phyloP scores from a whole-genome alignment of 2,113 vertebrate genomes.

The Merops nubicus region DNA sequence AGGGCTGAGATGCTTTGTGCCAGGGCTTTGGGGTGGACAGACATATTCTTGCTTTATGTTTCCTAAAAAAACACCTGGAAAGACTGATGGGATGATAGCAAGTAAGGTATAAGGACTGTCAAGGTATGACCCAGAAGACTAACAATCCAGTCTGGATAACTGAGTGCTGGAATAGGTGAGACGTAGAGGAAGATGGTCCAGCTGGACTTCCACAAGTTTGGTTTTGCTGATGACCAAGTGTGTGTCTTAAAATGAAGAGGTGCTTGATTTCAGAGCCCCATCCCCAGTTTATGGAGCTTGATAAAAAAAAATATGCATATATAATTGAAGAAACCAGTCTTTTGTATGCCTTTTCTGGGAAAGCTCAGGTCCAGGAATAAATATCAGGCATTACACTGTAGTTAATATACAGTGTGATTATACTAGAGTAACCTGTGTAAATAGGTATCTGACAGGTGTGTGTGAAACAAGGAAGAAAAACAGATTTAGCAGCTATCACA shows the following conservation, averaged over 20 bases:
- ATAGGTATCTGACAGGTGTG: neutral
- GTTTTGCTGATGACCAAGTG: neutral
- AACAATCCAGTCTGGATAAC: accelerated
- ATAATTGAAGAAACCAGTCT: neutral
- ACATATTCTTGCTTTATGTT: neutral
- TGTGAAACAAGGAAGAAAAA: neutral
- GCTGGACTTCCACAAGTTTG: neutral
- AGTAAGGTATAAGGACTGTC: neutral
- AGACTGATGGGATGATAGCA: neutral
- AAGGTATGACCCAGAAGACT: neutral
- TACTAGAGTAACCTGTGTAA: neutral
- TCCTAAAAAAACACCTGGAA: neutral
- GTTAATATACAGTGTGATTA: neutral
- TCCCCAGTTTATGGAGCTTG: neutral
- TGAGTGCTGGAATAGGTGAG: neutral
- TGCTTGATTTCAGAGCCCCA: neutral
- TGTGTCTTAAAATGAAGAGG: accelerated
- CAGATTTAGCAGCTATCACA: neutral
- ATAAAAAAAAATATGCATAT: neutral
- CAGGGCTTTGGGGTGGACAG: neutral
- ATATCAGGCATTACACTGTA: neutral
- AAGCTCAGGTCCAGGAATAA: accelerated
- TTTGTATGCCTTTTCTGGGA: neutral
- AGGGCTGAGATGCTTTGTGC: neutral
- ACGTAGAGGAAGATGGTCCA: neutral